A percentile compares a stretch with the other conserved stretches of the same genome.
Conservation (phyloP, 2,888 invertebrate genomes). For the Linyphia triangularis region DNA sequence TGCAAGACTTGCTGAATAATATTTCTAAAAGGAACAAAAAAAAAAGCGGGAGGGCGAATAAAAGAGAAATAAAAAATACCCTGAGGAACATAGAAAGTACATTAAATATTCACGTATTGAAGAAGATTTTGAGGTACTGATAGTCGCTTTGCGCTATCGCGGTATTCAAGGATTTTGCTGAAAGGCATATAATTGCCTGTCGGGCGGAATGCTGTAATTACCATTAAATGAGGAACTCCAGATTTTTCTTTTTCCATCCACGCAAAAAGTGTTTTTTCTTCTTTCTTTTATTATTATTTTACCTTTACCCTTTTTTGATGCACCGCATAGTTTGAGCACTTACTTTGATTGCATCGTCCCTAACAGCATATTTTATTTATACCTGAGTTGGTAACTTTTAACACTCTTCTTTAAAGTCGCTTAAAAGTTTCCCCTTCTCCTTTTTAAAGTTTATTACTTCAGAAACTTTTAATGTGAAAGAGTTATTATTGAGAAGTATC, state of each 20-base stretch:
- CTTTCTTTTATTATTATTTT: constrained; percentile 18
- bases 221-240: constrained; percentile 56
- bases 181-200: constrained; percentile 65
- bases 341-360: constrained; percentile 63
- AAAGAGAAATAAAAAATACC: constrained; percentile 35
- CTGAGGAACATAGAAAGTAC: constrained; percentile 47
- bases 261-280: constrained; percentile 39
- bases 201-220: constrained; percentile 46
- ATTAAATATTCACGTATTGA: constrained; percentile 68
- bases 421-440: constrained; percentile 44
- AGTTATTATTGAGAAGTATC: constrained; percentile 56
- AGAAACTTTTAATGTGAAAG: constrained; percentile 44
- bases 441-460: constrained; percentile 58
- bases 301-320: constrained; percentile 39
- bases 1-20: constrained; percentile 13
- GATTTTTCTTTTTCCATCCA: constrained; percentile 31
- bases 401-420: constrained; percentile 58
- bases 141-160: constrained; percentile 49
- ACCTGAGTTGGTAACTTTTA: constrained; percentile 61
- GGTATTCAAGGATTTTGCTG: constrained; percentile 66
- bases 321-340: constrained; percentile 37
- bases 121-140: constrained; percentile 61
- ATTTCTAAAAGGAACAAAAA: constrained; percentile 23
- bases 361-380: constrained; percentile 65
- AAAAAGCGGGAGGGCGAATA: constrained; percentile 8